These are phyloP conservation scores for Drosophila yooni DNA, from an alignment of 2,888 invertebrate genomes.

Conservation along the genomic window DNA sequence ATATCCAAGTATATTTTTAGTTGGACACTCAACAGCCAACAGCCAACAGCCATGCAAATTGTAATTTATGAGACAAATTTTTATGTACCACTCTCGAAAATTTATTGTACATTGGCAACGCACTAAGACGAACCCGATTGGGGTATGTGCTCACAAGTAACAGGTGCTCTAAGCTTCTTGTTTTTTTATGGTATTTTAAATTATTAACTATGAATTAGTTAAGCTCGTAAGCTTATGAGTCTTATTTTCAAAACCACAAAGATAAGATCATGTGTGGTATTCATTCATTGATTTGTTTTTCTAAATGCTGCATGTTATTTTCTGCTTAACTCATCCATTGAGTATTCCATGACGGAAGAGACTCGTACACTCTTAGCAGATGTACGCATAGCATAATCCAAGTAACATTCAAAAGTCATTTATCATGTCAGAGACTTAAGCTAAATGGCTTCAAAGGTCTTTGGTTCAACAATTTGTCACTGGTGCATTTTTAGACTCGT, in stretches of 20 bases:
- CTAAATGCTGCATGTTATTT: conserved; percentile 9
- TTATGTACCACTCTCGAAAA: conserved; percentile 69
- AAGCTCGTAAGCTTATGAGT: conserved; percentile 7
- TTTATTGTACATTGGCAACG: conserved; percentile 64
- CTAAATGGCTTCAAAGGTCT: conserved; percentile 45
- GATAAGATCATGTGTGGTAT: conserved; percentile 18
- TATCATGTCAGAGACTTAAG: conserved; percentile 65
- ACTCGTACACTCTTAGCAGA: conserved; percentile 59
- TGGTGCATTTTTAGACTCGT: conserved; percentile 52
- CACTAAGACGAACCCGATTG: conserved; percentile 37
- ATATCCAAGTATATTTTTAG: conserved; percentile 51
- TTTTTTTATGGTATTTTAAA: conserved; percentile 15
- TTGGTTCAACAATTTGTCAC: conserved; percentile 72
- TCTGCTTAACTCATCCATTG: conserved; percentile 36
- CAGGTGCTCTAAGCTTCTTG: conserved; percentile 58
- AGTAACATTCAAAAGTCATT: conserved; percentile 71
- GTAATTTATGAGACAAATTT: conserved; percentile 82
- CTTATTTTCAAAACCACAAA: conserved; percentile 8
- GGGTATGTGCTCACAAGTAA: conserved; percentile 22
- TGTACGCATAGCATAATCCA: conserved; percentile 75
- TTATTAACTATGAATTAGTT: conserved; percentile 14
- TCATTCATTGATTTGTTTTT: conserved; percentile 40
- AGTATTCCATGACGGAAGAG: conserved; percentile 70
- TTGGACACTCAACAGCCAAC: conserved; percentile 60
- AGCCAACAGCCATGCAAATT: conserved; percentile 71